phyloP scores from a whole-genome alignment of 1,140 invertebrate species.

The Trichomalopsis sarcophagae region DNA sequence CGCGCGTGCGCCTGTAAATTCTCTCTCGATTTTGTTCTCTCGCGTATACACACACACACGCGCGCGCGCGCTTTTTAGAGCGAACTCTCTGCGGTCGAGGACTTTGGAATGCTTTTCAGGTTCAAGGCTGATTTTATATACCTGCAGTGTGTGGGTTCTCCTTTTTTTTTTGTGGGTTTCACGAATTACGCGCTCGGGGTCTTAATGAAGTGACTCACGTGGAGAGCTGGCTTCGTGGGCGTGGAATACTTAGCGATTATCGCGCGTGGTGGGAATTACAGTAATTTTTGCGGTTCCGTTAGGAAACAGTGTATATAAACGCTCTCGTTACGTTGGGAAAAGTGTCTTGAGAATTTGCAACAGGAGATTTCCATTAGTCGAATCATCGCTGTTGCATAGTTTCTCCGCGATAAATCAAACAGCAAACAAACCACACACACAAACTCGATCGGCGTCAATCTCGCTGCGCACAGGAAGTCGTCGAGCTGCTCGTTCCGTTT shows the following conservation, averaged over 20 bases:
- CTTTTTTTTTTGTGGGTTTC: background rate
- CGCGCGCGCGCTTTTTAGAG: background rate
- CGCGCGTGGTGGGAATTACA: too few species aligned
- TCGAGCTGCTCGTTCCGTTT: background rate
- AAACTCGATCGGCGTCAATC: background rate
- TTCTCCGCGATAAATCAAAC: background rate
- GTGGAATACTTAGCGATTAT: too few species aligned
- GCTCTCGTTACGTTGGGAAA: background rate
- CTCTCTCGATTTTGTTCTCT: background rate
- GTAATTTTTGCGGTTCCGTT: too few species aligned
- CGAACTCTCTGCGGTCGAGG: background rate
- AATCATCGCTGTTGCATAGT: background rate
- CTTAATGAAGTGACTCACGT: background rate
- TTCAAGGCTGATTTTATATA: slow-evolving; percentile 19
- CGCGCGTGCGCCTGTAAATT: background rate
- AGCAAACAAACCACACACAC: background rate
- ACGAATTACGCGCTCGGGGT: background rate
- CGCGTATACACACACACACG: background rate
- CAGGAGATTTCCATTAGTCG: background rate
- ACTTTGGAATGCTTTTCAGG: slow-evolving; percentile 20
- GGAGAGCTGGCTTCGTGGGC: background rate
- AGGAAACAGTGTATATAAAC: too few species aligned
- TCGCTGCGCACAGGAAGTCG: background rate
- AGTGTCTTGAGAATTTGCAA: background rate
- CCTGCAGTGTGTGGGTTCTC: background rate